These are phyloP conservation scores for Platichthys flesus DNA, from an alignment of 2,113 vertebrate species.

Conservation along the genomic window DNA sequence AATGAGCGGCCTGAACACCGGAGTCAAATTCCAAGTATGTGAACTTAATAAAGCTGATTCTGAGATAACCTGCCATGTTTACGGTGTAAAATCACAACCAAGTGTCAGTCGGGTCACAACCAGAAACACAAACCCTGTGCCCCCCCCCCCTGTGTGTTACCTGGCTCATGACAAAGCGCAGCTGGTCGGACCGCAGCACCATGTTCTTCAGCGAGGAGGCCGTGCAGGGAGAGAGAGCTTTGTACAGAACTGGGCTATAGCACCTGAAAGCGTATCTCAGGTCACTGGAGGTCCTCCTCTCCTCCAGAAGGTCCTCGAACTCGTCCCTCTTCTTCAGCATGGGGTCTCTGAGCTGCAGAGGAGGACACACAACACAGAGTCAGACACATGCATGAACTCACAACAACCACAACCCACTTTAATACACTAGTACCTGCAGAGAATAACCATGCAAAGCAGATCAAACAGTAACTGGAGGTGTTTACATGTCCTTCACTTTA, in stretches of 20 bases:
- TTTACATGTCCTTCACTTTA: no score
- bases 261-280: conserved; percentile 92
- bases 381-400: background rate
- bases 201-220: conserved; percentile 84
- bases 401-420: no score
- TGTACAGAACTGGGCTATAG: conserved; percentile 90
- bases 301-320: conserved; percentile 95
- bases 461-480: no score
- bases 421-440: no score
- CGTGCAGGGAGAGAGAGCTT: conserved; percentile 86
- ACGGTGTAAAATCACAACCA: no score
- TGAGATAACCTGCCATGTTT: no score
- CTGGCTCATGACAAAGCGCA: conserved; percentile 90
- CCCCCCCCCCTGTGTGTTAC: conserved; percentile 69
- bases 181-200: conserved; percentile 89
- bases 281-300: conserved; percentile 92
- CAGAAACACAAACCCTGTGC: no score
- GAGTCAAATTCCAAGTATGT: no score
- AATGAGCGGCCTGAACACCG: no score
- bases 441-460: no score
- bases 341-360: conserved; percentile 81
- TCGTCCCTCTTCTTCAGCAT: conserved; percentile 91
- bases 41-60: no score
- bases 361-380: background rate
- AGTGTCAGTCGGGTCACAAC: no score